Percentiles rank a stretch among this genome's conserved stretches.
These are phyloP conservation scores for Flexamia atlantica DNA, from an alignment of 2,888 invertebrate genomes.

Conservation along the genomic window DNA sequence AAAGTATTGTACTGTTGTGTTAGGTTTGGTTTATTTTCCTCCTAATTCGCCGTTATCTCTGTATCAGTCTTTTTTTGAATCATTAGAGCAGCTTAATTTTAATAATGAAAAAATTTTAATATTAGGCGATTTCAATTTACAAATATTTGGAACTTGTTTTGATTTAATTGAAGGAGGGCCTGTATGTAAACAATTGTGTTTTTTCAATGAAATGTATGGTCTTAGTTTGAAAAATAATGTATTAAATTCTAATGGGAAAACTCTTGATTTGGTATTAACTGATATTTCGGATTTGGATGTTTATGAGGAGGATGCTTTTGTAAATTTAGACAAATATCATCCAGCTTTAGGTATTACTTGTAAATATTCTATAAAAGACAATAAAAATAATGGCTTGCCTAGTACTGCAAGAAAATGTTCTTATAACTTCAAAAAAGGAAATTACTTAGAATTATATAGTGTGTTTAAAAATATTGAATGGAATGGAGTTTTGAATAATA, in stretches of 20 bases:
- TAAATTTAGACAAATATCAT: too few species aligned
- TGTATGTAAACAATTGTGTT: background rate
- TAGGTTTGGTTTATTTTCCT: conserved; percentile 17
- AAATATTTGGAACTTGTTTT: background rate
- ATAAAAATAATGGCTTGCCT: too few species aligned
- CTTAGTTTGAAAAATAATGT: background rate
- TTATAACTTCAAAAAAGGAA: too few species aligned
- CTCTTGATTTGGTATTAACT: background rate
- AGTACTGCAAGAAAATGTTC: too few species aligned
- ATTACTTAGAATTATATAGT: too few species aligned
- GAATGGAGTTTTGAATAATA: too few species aligned
- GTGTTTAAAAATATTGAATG: too few species aligned
- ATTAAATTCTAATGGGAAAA: background rate
- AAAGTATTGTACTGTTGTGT: background rate
- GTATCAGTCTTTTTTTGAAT: background rate
- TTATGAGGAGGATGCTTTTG: too few species aligned
- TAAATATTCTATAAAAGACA: too few species aligned
- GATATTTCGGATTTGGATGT: too few species aligned
- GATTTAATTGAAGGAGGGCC: background rate
- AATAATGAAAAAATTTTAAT: conserved; percentile 1
- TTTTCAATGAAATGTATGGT: background rate
- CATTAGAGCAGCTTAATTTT: background rate
- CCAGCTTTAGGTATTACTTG: too few species aligned
- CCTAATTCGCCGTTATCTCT: background rate
- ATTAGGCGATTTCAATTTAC: conserved; percentile 9